Conservation (phyloP, 2,888 invertebrate species). For the Endomychus coccineus region DNA sequence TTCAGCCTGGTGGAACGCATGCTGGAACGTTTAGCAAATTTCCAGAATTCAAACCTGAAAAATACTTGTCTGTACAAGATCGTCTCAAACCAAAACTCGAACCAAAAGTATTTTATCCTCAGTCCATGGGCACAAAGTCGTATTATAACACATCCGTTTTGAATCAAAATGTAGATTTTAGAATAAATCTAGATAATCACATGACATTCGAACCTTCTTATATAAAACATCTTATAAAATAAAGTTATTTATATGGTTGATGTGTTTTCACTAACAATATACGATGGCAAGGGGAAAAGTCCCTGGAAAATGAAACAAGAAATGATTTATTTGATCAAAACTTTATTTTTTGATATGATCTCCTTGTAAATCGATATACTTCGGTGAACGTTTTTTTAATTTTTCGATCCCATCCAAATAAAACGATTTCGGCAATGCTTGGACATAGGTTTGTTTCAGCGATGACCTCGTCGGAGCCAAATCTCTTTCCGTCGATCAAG, state of each 20-base stretch:
- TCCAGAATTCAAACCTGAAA: slow-evolving; percentile 28
- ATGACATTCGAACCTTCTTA: slow-evolving; percentile 24
- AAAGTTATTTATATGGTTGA: background rate
- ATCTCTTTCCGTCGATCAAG: too few relatives aligned
- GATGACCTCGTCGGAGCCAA: too few relatives aligned
- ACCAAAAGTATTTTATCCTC: slow-evolving; percentile 24
- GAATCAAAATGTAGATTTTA: slow-evolving; percentile 28
- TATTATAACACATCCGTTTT: slow-evolving; percentile 27
- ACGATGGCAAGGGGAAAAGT: too few relatives aligned
- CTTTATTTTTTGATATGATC: too few relatives aligned
- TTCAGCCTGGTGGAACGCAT: slow-evolving; percentile 31
- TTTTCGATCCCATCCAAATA: too few relatives aligned
- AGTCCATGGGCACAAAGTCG: slow-evolving; percentile 26
- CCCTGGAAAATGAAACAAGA: too few relatives aligned
- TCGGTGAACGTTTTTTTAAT: too few relatives aligned
- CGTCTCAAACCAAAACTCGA: slow-evolving; percentile 21
- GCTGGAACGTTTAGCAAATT: slow-evolving; percentile 31
- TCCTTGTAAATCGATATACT: too few relatives aligned
- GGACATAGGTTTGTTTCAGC: too few relatives aligned
- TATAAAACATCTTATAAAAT: slow-evolving; percentile 26
- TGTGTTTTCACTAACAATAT: too few relatives aligned
- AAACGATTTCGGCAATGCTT: too few relatives aligned
- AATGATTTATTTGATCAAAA: too few relatives aligned
- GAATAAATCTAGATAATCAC: slow-evolving; percentile 26
- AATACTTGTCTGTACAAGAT: slow-evolving; percentile 22